Evolutionary conservation across 2,888 invertebrate species (phyloP), one percentile per base, ranked within the genome.

Genomic region (Drosophila quinaria): DNA sequence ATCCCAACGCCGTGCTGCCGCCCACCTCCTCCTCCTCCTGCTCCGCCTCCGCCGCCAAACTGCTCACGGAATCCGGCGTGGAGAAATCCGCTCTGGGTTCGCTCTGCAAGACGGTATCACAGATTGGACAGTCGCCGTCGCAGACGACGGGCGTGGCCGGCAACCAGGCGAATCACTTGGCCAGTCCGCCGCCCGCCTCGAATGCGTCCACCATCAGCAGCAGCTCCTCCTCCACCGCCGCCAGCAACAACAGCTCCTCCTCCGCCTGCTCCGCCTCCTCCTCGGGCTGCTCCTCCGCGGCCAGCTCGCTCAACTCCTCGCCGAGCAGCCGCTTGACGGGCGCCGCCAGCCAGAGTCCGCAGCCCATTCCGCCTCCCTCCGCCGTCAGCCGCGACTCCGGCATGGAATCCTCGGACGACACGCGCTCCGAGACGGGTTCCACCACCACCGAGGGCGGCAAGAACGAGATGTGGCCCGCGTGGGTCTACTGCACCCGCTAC

Each of bases 401-500:
- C 51, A 93, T 93, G 93, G 93, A 92, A 62, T 92, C 92, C 47
- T 93, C 93, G 3, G 93, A 93, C 65, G 93, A 93, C 64, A 92
- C 93, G 3, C 91, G 92, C 70, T 93, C 93, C 37, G 93, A 93
- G 46, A 90, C 91, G 25, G 93, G 92, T 25, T 92, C 92, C 31
- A 92, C 92, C 0, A 92, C 92, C 39, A 92, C 92, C 49, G 93
- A 92, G 10, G 91, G 92, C 55, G 92, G 92, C 64, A 93, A 86
- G 78, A 93, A 81, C 88, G 91, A 91, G 64, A 92, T 97, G 90
- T 98, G 98, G 97, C 99, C 99, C 0, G 98, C 99, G 33, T 99
- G 99, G 99, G 98, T 99, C 49, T 99, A 98, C 93, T 99, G 99
- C 93, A 99, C 99, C 8, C 94, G 99, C 91, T 99, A 99, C 93